Evolutionary conservation across 23 tunicate genomes (phyloP).

Genomic region (Ascidia mentula): DNA sequence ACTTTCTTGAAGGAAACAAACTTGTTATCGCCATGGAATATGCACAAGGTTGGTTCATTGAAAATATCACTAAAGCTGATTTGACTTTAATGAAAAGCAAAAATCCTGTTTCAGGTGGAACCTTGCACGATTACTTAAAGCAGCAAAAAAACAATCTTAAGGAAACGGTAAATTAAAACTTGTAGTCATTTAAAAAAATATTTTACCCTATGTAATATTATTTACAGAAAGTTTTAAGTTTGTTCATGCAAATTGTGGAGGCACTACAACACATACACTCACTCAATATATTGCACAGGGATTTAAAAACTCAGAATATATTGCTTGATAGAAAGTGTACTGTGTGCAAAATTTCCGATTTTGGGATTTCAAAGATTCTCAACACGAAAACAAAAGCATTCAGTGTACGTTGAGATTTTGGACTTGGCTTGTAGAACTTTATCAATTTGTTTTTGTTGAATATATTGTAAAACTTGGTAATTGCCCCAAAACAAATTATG

Average conservation of each 20-base stretch:
- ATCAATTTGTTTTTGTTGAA: no score
- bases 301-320: slow-evolving; percentile 89
- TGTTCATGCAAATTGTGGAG: slow-evolving; percentile 78
- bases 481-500: no score
- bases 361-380: slow-evolving; percentile 96
- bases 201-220: neutral
- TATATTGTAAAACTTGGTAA: no score
- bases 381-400: slow-evolving; percentile 92
- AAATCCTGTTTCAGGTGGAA: slow-evolving; percentile 54
- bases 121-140: slow-evolving; percentile 73
- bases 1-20: slow-evolving; percentile 77
- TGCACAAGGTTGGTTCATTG: slow-evolving; percentile 82
- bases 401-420: slow-evolving; percentile 40
- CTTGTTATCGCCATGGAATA: slow-evolving; percentile 98
- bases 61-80: no score
- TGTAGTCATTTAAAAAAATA: neutral
- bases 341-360: slow-evolving; percentile 89
- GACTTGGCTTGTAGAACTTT: neutral
- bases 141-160: slow-evolving; percentile 48
- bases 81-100: neutral
- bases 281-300: slow-evolving; percentile 87
- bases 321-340: slow-evolving; percentile 78
- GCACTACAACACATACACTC: slow-evolving; percentile 93
- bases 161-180: slow-evolving; percentile 40
- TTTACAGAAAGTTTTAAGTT: slow-evolving; percentile 57